Conservation (phyloP, 2,888 invertebrate genomes). For the Chouioia cunea region DNA sequence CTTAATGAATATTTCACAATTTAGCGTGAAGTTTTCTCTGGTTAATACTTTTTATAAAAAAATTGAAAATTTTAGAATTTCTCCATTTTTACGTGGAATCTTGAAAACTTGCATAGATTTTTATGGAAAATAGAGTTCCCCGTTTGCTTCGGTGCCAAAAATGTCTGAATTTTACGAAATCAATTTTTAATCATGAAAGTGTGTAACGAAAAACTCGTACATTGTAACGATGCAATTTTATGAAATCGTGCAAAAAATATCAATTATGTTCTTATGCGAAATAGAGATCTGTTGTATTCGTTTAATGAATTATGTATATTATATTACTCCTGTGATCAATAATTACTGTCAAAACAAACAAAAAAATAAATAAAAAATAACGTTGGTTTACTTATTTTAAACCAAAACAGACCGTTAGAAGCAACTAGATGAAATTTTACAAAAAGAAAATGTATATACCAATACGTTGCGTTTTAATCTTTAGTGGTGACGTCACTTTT, state of each 20-base stretch:
- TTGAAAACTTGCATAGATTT: slow-evolving; percentile 28
- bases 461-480: slow-evolving; percentile 29
- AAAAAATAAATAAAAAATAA: slow-evolving; percentile 11
- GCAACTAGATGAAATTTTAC: slow-evolving; percentile 18
- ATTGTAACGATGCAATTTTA: too few relatives aligned
- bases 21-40: slow-evolving; percentile 25
- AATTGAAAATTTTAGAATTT: slow-evolving; percentile 16
- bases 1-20: slow-evolving; percentile 28
- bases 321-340: slow-evolving; percentile 25
- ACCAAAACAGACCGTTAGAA: slow-evolving; percentile 23
- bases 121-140: slow-evolving; percentile 22
- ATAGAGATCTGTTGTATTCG: too few relatives aligned
- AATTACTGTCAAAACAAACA: slow-evolving; percentile 14
- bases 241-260: too few relatives aligned
- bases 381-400: not conserved
- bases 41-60: slow-evolving; percentile 34
- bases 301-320: too few relatives aligned
- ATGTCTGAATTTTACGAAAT: slow-evolving; percentile 28
- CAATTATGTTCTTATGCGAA: too few relatives aligned
- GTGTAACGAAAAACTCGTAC: too few relatives aligned
- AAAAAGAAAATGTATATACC: slow-evolving; percentile 35
- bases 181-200: slow-evolving; percentile 10
- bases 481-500: slow-evolving; percentile 35
- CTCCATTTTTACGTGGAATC: not conserved
- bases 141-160: slow-evolving; percentile 44